Conservation (phyloP, 2,113 vertebrate genomes). For the Oxyruncus cristatus region DNA sequence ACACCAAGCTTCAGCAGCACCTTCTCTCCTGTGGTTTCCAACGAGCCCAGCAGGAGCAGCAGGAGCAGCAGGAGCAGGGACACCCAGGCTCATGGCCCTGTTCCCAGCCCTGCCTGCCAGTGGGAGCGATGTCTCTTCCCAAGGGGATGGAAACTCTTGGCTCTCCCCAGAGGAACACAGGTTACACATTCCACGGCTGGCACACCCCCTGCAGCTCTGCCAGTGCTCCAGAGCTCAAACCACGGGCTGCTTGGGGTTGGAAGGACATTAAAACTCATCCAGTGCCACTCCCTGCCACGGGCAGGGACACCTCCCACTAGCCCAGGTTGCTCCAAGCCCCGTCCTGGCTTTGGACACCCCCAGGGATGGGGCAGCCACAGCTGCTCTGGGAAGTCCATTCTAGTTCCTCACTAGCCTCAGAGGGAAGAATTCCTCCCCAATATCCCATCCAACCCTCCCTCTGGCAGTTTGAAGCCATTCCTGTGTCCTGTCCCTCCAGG, state of each 20-base stretch:
- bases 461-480: rapidly evolving
- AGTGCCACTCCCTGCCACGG: neutral
- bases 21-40: neutral
- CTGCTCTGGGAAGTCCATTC: neutral
- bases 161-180: neutral
- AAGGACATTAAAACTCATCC: neutral
- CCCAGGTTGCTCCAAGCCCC: neutral
- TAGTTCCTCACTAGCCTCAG: neutral
- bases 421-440: neutral
- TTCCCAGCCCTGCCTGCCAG: neutral
- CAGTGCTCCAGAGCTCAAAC: neutral
- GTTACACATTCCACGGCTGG: rapidly evolving
- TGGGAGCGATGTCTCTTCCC: neutral
- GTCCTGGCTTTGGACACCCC: neutral
- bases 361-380: neutral
- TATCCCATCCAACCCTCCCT: neutral
- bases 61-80: neutral
- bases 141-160: neutral
- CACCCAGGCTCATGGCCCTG: rapidly evolving
- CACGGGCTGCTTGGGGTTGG: neutral
- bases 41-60: neutral
- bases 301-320: neutral
- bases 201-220: rapidly evolving
- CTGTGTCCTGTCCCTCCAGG: neutral
- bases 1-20: neutral